Evolutionary conservation across 2,888 invertebrate genomes (phyloP), one percentile per base, ranked within the genome.

Genomic region (Alloscopus bannaensis): DNA sequence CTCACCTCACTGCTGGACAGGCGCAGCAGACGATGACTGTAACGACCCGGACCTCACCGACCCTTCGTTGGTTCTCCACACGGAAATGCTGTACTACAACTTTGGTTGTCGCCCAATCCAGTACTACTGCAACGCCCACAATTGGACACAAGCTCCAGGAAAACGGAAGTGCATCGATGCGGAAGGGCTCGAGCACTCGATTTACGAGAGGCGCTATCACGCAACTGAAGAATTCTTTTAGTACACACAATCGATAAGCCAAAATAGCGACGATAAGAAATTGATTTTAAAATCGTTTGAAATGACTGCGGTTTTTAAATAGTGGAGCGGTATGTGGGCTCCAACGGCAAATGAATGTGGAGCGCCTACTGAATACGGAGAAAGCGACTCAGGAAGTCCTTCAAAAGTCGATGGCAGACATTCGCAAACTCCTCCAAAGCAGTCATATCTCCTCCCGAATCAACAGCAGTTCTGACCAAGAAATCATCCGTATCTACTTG

Each of bases 211-310:
- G 18, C 31, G 84, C 29, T 65, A 64, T 52, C 82, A 84, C 64
- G 80, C 83, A 11, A 64, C 80, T 11, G 29, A 52, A 1, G 83
- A 84, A 70, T 83, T 80, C 52, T 83, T 83, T 52, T 84, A 83
- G 84, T 84, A 75, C 66, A 47, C 47, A 36, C 29, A 28, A 47
- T 45, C 22, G 28, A 28, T 71, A 42, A 60, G 47, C n/a, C n/a
- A 36, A 8, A 36, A 36, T 36, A 36, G 36, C 6, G 36, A 36
- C 6, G 36, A 13, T 8, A 36, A 36, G 13, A 36, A 36, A 36
- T 36, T 8, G 13, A 36, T 36, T 55, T 22, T 31, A 36, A 18
- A 29, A 29, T 69, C 11, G 3, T n/a, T 20, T 45, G 20, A 64
- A 6, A 36, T n/a, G 11, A 42, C 18, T n/a, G n/a, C n/a, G n/a